These are phyloP conservation scores for Acinonyx jubatus DNA, from an alignment of 2,113 vertebrate species.

Conservation along the genomic window DNA sequence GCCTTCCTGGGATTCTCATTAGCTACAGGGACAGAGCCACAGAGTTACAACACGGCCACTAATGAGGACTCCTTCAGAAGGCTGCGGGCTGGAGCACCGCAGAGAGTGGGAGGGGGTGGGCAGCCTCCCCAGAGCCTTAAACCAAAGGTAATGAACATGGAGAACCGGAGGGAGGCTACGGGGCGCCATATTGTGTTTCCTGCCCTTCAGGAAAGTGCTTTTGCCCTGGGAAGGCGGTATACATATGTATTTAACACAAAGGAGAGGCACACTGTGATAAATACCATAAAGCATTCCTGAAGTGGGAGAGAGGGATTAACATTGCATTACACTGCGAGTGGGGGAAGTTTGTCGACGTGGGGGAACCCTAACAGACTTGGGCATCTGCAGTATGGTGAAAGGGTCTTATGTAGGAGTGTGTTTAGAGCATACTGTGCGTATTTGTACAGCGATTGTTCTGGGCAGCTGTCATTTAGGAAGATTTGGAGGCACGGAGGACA, in stretches of 20 bases:
- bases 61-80: not conserved
- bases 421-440: not conserved
- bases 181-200: not conserved
- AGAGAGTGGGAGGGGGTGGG: not conserved
- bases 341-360: not conserved
- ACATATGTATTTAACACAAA: not conserved
- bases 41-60: not conserved
- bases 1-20: not conserved
- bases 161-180: fast-evolving
- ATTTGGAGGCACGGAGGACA: not conserved
- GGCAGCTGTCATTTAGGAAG: not conserved
- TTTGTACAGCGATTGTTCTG: not conserved
- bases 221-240: not conserved
- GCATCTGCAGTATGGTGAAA: not conserved
- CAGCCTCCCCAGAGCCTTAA: not conserved
- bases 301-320: not conserved
- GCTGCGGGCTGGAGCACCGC: not conserved
- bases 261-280: not conserved
- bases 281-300: not conserved
- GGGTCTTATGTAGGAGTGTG: not conserved
- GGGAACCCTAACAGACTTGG: not conserved
- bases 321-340: not conserved
- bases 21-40: not conserved
- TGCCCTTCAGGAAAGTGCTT: not conserved
- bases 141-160: not conserved